Conservation (phyloP, 2,113 vertebrate species). For the Pteronura brasiliensis region DNA sequence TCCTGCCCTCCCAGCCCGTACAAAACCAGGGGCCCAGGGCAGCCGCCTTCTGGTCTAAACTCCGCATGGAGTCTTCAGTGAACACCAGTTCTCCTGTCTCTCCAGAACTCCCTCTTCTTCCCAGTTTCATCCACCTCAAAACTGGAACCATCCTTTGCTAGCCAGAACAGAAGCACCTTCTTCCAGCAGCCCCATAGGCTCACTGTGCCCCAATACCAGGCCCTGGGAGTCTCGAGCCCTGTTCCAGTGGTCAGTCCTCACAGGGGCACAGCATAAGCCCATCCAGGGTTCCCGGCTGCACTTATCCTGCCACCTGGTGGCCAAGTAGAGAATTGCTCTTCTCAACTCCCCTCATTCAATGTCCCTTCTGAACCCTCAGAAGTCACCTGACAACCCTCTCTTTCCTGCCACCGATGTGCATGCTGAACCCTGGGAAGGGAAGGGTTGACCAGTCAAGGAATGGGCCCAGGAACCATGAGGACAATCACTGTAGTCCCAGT, state of each 20-base stretch:
- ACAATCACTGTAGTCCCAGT: neutral
- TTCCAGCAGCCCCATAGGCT: neutral
- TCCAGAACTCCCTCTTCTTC: neutral
- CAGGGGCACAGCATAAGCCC: fast-evolving
- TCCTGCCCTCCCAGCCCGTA: neutral
- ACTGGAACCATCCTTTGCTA: too few species aligned
- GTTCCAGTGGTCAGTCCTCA: fast-evolving
- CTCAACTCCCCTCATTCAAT: fast-evolving
- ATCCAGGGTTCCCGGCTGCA: neutral
- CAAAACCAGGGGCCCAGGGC: neutral
- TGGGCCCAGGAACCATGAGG: too few species aligned
- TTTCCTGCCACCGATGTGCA: neutral
- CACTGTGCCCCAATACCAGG: neutral
- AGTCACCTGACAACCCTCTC: fast-evolving
- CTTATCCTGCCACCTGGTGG: slow-evolving; percentile 63
- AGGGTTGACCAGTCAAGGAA: neutral
- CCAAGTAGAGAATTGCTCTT: neutral
- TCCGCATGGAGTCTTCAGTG: neutral
- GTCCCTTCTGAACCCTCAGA: neutral
- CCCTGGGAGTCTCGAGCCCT: fast-evolving
- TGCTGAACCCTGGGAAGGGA: neutral
- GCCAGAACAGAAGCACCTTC: neutral
- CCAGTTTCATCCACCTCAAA: neutral
- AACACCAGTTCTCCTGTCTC: neutral
- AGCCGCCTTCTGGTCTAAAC: neutral